Evolutionary conservation across 2,888 invertebrate genomes (phyloP).

Genomic region (Hypena proboscidalis): DNA sequence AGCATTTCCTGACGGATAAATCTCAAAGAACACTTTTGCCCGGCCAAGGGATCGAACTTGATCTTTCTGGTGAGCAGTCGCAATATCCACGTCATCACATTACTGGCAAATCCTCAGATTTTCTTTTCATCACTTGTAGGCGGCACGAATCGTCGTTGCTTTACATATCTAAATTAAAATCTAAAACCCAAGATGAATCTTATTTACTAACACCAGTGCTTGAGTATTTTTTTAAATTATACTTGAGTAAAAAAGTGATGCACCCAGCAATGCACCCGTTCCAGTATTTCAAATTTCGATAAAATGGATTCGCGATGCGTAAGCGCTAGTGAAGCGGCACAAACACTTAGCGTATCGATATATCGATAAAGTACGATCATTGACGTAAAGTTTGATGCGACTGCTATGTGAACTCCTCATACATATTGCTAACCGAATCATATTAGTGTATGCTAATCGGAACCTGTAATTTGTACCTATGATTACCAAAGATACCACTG

Average conservation of each 20-base stretch:
- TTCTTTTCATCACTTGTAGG: slow-evolving; percentile 14
- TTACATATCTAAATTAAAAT: slow-evolving; percentile 40
- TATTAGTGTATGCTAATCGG: slow-evolving; percentile 48
- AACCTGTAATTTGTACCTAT: slow-evolving; percentile 32
- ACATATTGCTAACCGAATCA: slow-evolving; percentile 41
- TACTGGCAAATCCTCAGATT: slow-evolving; percentile 3
- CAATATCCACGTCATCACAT: too few species aligned
- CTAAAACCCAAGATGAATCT: slow-evolving; percentile 16
- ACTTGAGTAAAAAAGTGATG: background rate
- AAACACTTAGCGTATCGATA: slow-evolving; percentile 42
- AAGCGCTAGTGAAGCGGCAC: slow-evolving; percentile 33
- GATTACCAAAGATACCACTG: slow-evolving; percentile 15
- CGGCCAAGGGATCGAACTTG: too few species aligned
- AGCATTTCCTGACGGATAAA: too few species aligned
- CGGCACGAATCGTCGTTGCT: slow-evolving; percentile 12
- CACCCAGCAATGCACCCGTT: slow-evolving; percentile 5
- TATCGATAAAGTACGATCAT: slow-evolving; percentile 44
- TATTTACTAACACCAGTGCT: slow-evolving; percentile 17
- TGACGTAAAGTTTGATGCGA: slow-evolving; percentile 25
- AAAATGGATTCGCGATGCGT: slow-evolving; percentile 12
- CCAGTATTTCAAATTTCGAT: slow-evolving; percentile 15
- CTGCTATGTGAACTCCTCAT: slow-evolving; percentile 22
- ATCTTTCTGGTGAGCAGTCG: too few species aligned
- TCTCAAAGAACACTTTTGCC: too few species aligned
- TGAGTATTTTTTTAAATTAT: slow-evolving; percentile 3